phyloP scores from a whole-genome alignment of 2,888 invertebrate genomes.

The Cacoxenus indagator region DNA sequence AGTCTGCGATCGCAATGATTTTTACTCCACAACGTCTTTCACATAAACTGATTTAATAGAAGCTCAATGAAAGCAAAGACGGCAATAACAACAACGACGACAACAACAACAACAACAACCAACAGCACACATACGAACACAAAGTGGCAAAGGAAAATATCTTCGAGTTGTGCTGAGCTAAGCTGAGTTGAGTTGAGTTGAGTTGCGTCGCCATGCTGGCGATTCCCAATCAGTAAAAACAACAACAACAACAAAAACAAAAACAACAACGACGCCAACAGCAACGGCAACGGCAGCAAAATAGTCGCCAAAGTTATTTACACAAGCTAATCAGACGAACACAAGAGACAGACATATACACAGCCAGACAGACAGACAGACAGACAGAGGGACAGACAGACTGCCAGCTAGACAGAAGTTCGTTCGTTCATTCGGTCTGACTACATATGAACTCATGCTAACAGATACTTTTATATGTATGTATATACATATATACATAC shows the following conservation, averaged over 20 bases:
- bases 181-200: not conserved
- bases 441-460: constrained; percentile 14
- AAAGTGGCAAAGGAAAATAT: constrained; percentile 49
- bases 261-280: constrained; percentile 25
- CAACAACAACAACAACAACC: constrained; percentile 6
- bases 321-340: constrained; percentile 30
- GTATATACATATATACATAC: constrained; percentile 6
- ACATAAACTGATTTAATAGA: constrained; percentile 54
- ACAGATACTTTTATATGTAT: constrained; percentile 8
- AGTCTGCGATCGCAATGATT: constrained; percentile 61
- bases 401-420: no score
- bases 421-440: no score
- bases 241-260: constrained; percentile 19
- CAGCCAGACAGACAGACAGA: constrained; percentile 7
- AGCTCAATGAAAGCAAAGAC: constrained; percentile 27
- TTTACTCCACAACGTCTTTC: constrained; percentile 10
- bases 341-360: constrained; percentile 22
- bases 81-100: constrained; percentile 26
- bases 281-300: constrained; percentile 27
- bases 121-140: constrained; percentile 9
- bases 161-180: constrained; percentile 24
- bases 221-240: constrained; percentile 58
- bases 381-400: constrained; percentile 11
- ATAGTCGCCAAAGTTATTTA: constrained; percentile 35
- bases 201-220: constrained; percentile 59